These are phyloP conservation scores for Crenuchus spilurus DNA, from an alignment of 2,797 vertebrate genomes.

Conservation along the genomic window DNA sequence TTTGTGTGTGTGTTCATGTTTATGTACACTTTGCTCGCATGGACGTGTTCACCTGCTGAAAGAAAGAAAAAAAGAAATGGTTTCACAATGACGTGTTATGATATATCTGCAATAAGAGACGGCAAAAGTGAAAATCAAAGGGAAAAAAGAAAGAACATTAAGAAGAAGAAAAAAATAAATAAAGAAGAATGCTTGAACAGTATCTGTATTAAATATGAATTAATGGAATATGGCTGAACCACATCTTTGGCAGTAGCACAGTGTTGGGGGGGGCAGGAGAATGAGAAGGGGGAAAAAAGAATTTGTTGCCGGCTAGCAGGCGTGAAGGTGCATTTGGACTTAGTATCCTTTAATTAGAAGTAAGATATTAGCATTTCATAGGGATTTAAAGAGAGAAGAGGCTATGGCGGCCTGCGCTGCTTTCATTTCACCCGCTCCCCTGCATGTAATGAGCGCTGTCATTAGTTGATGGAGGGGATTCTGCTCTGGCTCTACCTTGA, in stretches of 20 bases:
- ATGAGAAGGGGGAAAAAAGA: slow-evolving; percentile 66
- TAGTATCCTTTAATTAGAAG: slow-evolving; percentile 98
- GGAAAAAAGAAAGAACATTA: slow-evolving; percentile 8
- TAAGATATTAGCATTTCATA: slow-evolving; percentile 99
- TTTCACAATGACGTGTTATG: slow-evolving; percentile 61
- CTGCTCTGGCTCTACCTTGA: slow-evolving; percentile 95
- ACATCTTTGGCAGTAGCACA: slow-evolving; percentile 71
- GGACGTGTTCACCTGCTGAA: slow-evolving; percentile 40
- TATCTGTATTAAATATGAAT: slow-evolving; percentile 78
- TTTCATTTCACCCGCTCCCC: slow-evolving; percentile 94
- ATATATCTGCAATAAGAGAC: slow-evolving; percentile 53
- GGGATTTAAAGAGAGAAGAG: slow-evolving; percentile 94
- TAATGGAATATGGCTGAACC: slow-evolving; percentile 76
- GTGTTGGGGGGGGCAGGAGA: slow-evolving; percentile 51
- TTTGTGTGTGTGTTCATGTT: slow-evolving; percentile 29
- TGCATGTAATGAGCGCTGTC: slow-evolving; percentile 98
- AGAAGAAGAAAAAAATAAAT: slow-evolving; percentile 54
- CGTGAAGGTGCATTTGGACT: slow-evolving; percentile 90
- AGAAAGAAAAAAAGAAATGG: slow-evolving; percentile 12
- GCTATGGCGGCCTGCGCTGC: slow-evolving; percentile 89
- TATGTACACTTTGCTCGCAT: slow-evolving; percentile 44
- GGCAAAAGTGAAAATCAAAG: slow-evolving; percentile 43
- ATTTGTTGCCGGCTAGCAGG: slow-evolving; percentile 79
- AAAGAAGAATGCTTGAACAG: slow-evolving; percentile 46
- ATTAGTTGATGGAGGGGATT: slow-evolving; percentile 99